Base-by-base conservation (phyloP, 2,113 vertebrate genomes). In the Lamprologus speciosus region DNA sequence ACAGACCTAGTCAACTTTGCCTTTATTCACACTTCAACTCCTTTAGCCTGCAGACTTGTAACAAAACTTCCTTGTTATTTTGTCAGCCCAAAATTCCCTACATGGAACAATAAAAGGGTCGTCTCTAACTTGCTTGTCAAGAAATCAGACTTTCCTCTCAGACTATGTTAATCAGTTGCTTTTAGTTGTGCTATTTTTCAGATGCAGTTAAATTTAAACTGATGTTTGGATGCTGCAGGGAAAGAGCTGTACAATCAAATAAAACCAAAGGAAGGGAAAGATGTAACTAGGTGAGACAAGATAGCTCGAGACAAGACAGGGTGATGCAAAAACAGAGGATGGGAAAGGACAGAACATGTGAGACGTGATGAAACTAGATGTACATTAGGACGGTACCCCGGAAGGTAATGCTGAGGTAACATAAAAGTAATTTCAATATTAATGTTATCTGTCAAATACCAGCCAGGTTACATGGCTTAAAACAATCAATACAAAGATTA, bases 231-330 rank as follows among this genome's bases (percentile, higher is more conserved):
- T 65, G 90, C 93, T 92, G 81, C 81, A 8, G 89, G 94, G 90
- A 84, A 84, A 82, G 79, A 90, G 89, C 93, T 94, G 95, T 94
- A 90, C 92, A 47, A 85, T 91, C 87, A 89, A 83, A 94, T 95
- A 57, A 95, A 93, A 88, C 80, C 37, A 50, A 84, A 33, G 79
- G 31, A 88, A 78, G 63, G 75, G 55, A 84, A 65, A 83, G 68
- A 88, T 73, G 17, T 93, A 91, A 94, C 85, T 87, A 83, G 92
- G 90, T 93, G 87, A 91, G 93, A 93, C 94, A 88, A 82, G 90
- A 93, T 87, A 65, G 88, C 89, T 82, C 73, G 6, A 91, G 90
- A 90, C 42, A 58, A 91, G 87, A 87, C 82, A 82, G 86, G 50
- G 87, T 8, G 26, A 87, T 80, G 83, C 79, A 40, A 45, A 53